phyloP scores from a whole-genome alignment of 2,113 vertebrate species.

The cattle (Bos taurus) region ARS-UCD2.0 NC_037332.1:101521001-101521500 shows the following conservation, averaged over 20 bases:
- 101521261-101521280: neutral
- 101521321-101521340: neutral
- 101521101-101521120: neutral
- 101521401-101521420: neutral
- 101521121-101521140: neutral
- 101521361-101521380: neutral
- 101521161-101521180: neutral
- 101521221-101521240: neutral
- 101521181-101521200: neutral
- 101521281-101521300: neutral
- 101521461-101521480: neutral
- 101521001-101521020: neutral
- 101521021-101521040: neutral
- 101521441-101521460: neutral
- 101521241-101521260: neutral
- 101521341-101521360: neutral
- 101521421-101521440: neutral
- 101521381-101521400: neutral
- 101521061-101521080: neutral
- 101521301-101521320: neutral
- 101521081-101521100: conserved; percentile 11
- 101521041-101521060: neutral
- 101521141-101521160: neutral
- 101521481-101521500: neutral
- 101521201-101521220: neutral